Percentiles rank a stretch among this genome's conserved stretches.
These are phyloP conservation scores for Python bivittatus DNA, from an alignment of 2,113 vertebrate genomes.

Conservation along the genomic window DNA sequence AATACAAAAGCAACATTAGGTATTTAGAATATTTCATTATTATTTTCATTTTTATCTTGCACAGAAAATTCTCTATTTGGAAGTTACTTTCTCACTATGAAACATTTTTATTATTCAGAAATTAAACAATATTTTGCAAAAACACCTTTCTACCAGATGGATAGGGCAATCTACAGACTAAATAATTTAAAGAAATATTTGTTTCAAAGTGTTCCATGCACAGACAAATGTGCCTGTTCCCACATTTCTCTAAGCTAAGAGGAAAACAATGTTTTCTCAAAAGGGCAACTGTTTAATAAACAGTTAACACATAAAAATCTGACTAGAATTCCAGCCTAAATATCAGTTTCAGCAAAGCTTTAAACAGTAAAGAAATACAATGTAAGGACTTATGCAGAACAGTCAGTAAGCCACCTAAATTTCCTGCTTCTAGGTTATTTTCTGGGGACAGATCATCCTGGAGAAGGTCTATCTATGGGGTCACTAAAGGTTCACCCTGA, in stretches of 20 bases:
- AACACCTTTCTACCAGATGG: neutral
- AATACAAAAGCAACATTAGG: neutral
- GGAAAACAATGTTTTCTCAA: neutral
- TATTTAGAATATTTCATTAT: neutral
- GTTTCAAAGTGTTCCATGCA: neutral
- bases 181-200: constrained; percentile 2
- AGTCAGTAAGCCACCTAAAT: neutral
- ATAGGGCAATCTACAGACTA: neutral
- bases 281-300: neutral
- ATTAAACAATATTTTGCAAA: constrained; percentile 18
- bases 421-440: neutral
- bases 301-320: neutral
- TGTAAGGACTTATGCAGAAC: fast-evolving
- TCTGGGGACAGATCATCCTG: neutral
- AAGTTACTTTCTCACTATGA: neutral
- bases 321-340: neutral
- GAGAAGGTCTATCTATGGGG: neutral
- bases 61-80: neutral
- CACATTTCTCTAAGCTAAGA: neutral
- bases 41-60: neutral
- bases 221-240: neutral
- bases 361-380: neutral
- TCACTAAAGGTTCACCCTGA: neutral
- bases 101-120: constrained; percentile 22
- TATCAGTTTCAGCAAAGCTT: neutral